Conservation (phyloP, 1,140 invertebrate species). For the Mycetomoellerius zeteki region DNA sequence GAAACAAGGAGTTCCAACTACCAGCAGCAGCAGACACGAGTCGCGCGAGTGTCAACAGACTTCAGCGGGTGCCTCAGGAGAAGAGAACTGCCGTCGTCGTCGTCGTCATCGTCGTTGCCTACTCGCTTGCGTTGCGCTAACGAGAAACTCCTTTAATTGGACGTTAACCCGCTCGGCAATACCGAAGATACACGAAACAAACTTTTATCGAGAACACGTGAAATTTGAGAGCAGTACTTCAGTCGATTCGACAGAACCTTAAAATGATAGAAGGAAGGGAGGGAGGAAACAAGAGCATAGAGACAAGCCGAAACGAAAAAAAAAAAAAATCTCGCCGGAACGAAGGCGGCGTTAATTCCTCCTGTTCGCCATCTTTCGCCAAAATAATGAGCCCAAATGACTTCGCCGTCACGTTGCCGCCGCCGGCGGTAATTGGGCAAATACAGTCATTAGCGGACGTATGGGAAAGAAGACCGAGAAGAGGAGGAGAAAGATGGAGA, state of each 20-base stretch:
- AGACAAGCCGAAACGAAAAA: background rate
- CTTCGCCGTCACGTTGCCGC: background rate
- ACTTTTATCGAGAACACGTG: constrained; percentile 54
- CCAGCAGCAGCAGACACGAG: constrained; percentile 23
- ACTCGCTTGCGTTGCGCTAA: constrained; percentile 26
- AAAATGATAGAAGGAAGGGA: background rate
- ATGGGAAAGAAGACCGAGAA: background rate
- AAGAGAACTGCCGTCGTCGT: constrained; percentile 10
- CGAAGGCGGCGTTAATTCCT: constrained; percentile 48
- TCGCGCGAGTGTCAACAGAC: constrained; percentile 33
- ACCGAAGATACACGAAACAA: constrained; percentile 56
- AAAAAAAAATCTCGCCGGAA: background rate
- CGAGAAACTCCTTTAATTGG: constrained; percentile 65
- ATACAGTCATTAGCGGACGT: constrained; percentile 65
- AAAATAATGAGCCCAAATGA: constrained; percentile 56
- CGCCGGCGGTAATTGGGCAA: constrained; percentile 64
- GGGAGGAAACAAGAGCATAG: background rate
- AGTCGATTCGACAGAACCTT: constrained; percentile 27
- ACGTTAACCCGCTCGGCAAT: constrained; percentile 47
- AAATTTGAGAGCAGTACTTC: background rate
- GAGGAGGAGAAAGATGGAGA: background rate
- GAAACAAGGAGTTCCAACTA: constrained; percentile 15
- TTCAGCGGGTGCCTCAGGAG: background rate
- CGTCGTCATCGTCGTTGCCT: constrained; percentile 11
- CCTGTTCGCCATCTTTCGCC: constrained; percentile 34